Conservation (phyloP, 2,888 invertebrate genomes). For the Athalia rosae region DNA sequence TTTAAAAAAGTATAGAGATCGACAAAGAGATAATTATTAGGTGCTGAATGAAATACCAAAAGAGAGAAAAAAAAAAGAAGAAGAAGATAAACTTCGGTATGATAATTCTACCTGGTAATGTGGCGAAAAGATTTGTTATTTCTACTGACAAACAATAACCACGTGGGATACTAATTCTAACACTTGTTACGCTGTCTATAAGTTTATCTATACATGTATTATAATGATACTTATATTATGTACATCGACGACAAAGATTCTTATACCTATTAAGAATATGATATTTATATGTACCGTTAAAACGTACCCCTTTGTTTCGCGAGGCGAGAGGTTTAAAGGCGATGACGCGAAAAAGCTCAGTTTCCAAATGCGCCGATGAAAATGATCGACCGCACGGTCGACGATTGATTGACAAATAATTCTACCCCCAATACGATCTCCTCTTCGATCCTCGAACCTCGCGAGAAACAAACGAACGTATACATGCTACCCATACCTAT, state of each 20-base stretch:
- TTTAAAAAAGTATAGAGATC: constrained; percentile 2
- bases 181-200: constrained; percentile 71
- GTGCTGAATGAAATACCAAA: too few relatives aligned
- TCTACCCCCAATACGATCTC: neutral
- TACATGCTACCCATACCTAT: constrained; percentile 5
- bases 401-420: neutral
- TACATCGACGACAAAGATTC: constrained; percentile 40
- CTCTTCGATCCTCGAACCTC: constrained; percentile 28
- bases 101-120: neutral
- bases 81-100: constrained; percentile 34
- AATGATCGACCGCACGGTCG: constrained; percentile 2
- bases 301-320: constrained; percentile 44
- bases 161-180: constrained; percentile 63
- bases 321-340: constrained; percentile 17
- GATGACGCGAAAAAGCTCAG: neutral
- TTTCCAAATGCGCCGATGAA: constrained; percentile 1
- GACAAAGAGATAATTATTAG: constrained; percentile 40
- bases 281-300: constrained; percentile 43
- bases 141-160: constrained; percentile 49
- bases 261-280: constrained; percentile 24
- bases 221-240: neutral
- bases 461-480: constrained; percentile 24
- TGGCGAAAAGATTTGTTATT: constrained; percentile 15
- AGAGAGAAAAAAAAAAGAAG: constrained; percentile 14
- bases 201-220: constrained; percentile 60